Evolutionary conservation across 2,888 invertebrate genomes (phyloP), one percentile per base, ranked within the genome.

Genomic region (Scelioninae gen. 1): DNA sequence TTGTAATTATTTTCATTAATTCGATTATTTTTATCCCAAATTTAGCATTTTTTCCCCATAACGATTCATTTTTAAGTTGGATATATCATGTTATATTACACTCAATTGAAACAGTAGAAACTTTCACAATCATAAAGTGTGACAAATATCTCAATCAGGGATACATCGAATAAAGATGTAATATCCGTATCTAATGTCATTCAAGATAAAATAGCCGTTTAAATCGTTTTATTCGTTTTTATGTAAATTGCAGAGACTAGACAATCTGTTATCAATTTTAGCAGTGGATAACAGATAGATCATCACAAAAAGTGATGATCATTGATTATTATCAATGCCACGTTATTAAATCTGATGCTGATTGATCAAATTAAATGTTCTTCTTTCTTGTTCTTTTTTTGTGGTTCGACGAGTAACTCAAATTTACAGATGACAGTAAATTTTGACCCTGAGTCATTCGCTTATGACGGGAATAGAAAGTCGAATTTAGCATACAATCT

Each of bases 91-190:
- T 7, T 8, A 5, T n/a, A 53, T 66, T 55, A n/a, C 10, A 43
- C 13, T 31, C 29, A 32, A 66, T 66, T 23, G 29, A 53, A 55
- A 55, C 55, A 16, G 43, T 31, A 55, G 31, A 11, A 40, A 66
- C 66, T 66, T 66, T 66, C 66, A 66, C 66, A 66, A 55, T 66
- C 66, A 66, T 66, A 66, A 55, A 66, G 43, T 53, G 13, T 66
- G 53, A 66, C 53, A 53, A 66, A 66, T 66, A 53, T 51, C 53
- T 66, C 65, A 66, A 66, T 66, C 65, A 29, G 29, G 11, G 34
- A 16, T 40, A 29, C 16, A n/a, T 53, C 11, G 13, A 51, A 53
- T 66, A 40, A 51, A 66, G 53, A 53, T 40, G 51, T 53, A 53
- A 66, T 40, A 63, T 63, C 13, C 38, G 9, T 45, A 60, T 43